These are phyloP conservation scores for Papilio helenus DNA, from an alignment of 1,140 invertebrate species.

Conservation along the genomic window DNA sequence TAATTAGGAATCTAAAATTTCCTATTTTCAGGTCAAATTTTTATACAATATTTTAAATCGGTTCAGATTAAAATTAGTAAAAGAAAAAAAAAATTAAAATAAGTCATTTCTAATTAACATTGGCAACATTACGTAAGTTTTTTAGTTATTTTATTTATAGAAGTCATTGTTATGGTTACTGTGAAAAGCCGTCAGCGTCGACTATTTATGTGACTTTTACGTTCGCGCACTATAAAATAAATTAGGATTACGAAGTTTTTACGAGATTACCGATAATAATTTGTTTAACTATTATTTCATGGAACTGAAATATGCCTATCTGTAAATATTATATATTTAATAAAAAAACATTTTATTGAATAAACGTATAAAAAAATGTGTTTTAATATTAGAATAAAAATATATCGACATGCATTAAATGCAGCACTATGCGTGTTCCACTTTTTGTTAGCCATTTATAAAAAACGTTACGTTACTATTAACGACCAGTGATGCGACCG, in stretches of 20 bases:
- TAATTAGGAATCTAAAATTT: neutral
- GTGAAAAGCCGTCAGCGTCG: neutral
- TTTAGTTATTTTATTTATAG: conserved; percentile 1
- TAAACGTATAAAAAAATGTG: too few species aligned
- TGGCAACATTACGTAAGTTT: conserved; percentile 12
- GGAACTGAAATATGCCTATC: neutral
- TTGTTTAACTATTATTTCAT: conserved; percentile 1
- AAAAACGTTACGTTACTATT: conserved; percentile 31
- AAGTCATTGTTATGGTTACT: neutral
- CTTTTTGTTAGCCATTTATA: conserved; percentile 36
- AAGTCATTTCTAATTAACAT: too few species aligned
- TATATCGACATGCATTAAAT: conserved; percentile 26
- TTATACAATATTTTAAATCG: too few species aligned
- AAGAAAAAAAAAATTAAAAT: too few species aligned
- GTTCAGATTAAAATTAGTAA: too few species aligned
- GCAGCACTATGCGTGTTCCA: conserved; percentile 29
- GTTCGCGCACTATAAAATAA: conserved; percentile 16
- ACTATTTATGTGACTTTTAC: conserved; percentile 20
- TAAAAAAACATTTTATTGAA: too few species aligned
- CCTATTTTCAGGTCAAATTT: too few species aligned
- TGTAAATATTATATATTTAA: too few species aligned
- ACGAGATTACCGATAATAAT: neutral
- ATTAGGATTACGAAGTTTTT: neutral
- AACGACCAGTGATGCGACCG: conserved; percentile 14
- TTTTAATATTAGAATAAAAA: too few species aligned